phyloP scores from a whole-genome alignment of 2,113 vertebrate species.

The Serilophus lunatus region DNA sequence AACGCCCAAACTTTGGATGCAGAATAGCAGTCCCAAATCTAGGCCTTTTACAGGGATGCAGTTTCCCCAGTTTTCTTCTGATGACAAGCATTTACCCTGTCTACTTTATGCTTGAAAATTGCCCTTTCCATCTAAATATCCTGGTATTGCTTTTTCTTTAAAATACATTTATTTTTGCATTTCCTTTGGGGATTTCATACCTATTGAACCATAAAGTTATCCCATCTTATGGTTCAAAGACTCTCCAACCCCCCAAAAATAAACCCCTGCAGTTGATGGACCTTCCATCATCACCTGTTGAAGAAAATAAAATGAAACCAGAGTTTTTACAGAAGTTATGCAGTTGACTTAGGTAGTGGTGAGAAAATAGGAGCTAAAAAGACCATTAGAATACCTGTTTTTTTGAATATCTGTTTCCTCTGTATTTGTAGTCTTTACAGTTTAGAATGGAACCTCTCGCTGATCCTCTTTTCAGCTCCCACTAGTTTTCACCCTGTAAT shows the following conservation, averaged over 20 bases:
- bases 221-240: not conserved
- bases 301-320: not conserved
- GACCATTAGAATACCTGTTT: not conserved
- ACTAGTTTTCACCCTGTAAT: not conserved
- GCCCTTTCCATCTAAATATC: not conserved
- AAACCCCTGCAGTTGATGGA: not conserved
- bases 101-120: not conserved
- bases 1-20: not conserved
- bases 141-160: not conserved
- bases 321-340: not conserved
- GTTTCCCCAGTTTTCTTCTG: not conserved
- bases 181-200: not conserved
- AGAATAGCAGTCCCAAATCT: not conserved
- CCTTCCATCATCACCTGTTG: not conserved
- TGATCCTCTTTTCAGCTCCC: not conserved
- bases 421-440: fast-evolving
- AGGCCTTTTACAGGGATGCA: not conserved
- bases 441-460: not conserved
- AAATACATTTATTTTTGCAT: not conserved
- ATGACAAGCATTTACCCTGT: not conserved
- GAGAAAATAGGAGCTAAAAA: not conserved
- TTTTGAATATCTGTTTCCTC: not conserved
- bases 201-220: not conserved
- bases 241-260: not conserved
- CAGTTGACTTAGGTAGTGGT: not conserved